A percentile compares a stretch with the other conserved stretches of the same genome.
Conservation (phyloP, 2,888 invertebrate genomes). For the Callimorpha dominula region DNA sequence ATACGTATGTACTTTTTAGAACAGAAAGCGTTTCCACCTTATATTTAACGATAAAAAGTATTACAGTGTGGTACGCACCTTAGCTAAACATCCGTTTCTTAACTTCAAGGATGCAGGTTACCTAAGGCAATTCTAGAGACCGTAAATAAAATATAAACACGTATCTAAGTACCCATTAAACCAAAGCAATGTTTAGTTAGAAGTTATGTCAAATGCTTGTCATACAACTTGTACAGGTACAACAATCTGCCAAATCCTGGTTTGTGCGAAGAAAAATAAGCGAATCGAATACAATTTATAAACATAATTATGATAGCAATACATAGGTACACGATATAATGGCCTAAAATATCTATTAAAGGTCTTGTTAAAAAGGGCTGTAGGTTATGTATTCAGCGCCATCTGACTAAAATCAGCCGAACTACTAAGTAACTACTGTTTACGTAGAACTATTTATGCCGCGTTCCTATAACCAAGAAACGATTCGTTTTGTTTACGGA, state of each 20-base stretch:
- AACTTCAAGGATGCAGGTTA: constrained; percentile 1
- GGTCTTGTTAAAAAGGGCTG: too few species aligned
- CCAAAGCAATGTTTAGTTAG: constrained; percentile 1
- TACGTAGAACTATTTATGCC: too few species aligned
- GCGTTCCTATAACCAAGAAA: too few species aligned
- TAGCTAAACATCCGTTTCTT: constrained; percentile 7
- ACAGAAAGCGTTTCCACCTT: neutral
- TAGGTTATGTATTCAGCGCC: neutral
- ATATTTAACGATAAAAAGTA: neutral
- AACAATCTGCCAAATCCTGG: neutral
- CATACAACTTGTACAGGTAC: neutral
- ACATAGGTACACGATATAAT: too few species aligned
- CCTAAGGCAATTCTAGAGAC: constrained; percentile 1
- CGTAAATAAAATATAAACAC: constrained; percentile 6
- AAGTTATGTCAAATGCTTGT: neutral
- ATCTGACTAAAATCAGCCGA: neutral
- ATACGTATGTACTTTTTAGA: too few species aligned
- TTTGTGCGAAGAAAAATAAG: neutral
- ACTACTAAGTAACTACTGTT: neutral
- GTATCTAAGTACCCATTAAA: constrained; percentile 5
- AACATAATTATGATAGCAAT: too few species aligned
- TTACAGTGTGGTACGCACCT: neutral
- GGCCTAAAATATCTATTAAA: too few species aligned
- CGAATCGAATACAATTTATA: too few species aligned
- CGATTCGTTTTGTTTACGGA: too few species aligned